Conservation (phyloP, 2,113 vertebrate genomes). For the Lota lota region DNA sequence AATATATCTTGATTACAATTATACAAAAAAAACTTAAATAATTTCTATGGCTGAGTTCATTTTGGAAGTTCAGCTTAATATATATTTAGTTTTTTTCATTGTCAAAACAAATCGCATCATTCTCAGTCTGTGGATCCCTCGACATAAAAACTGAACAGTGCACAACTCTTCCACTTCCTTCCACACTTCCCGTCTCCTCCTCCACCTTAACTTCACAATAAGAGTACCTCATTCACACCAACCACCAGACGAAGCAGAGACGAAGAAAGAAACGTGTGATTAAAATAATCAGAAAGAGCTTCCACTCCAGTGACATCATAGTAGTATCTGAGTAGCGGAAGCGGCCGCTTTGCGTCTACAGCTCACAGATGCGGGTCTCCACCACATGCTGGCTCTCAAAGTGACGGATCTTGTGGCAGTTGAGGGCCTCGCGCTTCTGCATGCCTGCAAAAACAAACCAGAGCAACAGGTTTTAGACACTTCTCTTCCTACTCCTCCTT, state of each 20-base stretch:
- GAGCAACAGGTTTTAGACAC: neutral
- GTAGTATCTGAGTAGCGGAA: neutral
- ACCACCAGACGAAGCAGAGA: neutral
- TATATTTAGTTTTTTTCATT: too few relatives aligned
- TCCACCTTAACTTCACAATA: too few relatives aligned
- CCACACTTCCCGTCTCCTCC: too few relatives aligned
- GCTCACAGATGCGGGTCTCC: constrained; percentile 89
- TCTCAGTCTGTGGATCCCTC: too few relatives aligned
- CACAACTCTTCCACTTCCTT: too few relatives aligned
- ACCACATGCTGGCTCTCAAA: constrained; percentile 86
- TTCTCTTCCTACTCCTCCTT: neutral
- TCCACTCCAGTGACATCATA: neutral
- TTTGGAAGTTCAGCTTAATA: too few relatives aligned
- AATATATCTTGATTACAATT: too few relatives aligned
- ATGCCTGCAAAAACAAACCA: constrained; percentile 75
- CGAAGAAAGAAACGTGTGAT: neutral
- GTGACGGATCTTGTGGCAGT: constrained; percentile 88
- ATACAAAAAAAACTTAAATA: too few relatives aligned
- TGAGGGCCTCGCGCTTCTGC: constrained; percentile 86
- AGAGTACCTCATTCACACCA: too few relatives aligned
- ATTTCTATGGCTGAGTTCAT: too few relatives aligned
- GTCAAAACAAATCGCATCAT: too few relatives aligned
- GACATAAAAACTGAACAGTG: too few relatives aligned
- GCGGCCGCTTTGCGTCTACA: constrained; percentile 41
- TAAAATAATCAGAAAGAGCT: neutral